Conservation (phyloP, 1,140 invertebrate species). For the Polypedilum vanderplanki region DNA sequence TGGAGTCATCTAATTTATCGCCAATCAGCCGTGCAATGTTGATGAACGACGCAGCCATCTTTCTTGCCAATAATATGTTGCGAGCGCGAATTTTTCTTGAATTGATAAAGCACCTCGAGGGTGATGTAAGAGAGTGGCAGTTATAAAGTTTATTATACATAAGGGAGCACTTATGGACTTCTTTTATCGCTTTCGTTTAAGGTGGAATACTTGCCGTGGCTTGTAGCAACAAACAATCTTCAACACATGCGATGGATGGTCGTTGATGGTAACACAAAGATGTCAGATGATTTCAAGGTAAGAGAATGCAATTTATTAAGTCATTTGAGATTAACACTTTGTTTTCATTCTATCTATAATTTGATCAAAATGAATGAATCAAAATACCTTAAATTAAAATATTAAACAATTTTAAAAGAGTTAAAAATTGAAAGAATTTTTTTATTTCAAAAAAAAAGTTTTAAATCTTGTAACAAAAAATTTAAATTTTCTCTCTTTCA, state of each 20-base stretch:
- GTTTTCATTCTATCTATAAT: too few relatives aligned
- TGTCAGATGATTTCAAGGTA: slow-evolving; percentile 12
- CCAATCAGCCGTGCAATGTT: slow-evolving; percentile 17
- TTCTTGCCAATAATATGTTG: neutral
- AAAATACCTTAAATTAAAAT: neutral
- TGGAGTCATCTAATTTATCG: neutral
- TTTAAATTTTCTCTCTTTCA: too few relatives aligned
- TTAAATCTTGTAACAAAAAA: neutral
- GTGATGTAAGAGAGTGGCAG: neutral
- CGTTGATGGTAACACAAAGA: neutral
- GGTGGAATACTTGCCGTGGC: neutral
- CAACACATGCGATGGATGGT: neutral
- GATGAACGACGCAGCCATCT: neutral
- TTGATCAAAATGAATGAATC: too few relatives aligned
- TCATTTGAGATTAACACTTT: neutral
- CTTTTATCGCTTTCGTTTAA: neutral
- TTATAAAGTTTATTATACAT: neutral
- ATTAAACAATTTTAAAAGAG: neutral
- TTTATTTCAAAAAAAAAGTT: too few relatives aligned
- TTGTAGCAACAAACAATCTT: neutral
- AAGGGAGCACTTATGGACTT: neutral
- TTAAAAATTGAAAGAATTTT: neutral
- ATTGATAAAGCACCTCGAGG: neutral
- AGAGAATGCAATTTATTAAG: neutral
- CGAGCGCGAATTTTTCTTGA: neutral